Evolutionary conservation across 2,113 vertebrate species (phyloP), one percentile per base, ranked within the genome.

Genomic region (Emberiza fucata): DNA sequence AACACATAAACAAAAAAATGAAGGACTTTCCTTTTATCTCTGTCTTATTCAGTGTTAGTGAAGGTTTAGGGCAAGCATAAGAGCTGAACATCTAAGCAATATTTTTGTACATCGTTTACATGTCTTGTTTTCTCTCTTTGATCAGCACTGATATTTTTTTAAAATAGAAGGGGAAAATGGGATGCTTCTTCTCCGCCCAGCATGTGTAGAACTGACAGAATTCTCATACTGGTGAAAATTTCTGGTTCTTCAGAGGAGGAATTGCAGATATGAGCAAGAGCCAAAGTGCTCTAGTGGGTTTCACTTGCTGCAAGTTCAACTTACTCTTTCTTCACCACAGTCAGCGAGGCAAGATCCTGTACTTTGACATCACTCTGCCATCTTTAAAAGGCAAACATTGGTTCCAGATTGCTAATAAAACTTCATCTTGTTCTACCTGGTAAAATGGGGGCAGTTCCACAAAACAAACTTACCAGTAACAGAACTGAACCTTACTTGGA

Each of bases 11-110:
- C 71, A 72, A 57, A 71, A 56, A 11, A 50, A 27, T 11, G 8
- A 68, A 87, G 11, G 81, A 75, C 35, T 35, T 53, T 31, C n/a
- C 86, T 93, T 82, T 94, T 47, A 88, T 33, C 25, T 90, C 69
- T 75, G 14, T n/a, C 33, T 53, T 90, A 86, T 86, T 56, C 25
- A 73, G 12, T 33, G 77, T 81, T 94, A 64, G 37, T 66, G 45
- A 80, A 44, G 7, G 12, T 85, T 97, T 95, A 77, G 33, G 33
- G 76, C 59, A 92, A 64, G 53, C 11, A n/a, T 72, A 92, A 90
- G 40, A 95, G 9, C 28, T 80, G 33, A 80, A 90, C 28, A 79
- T 59, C 12, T 48, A 68, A 77, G 44, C n/a, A 59, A 15, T 81
- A 71, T 25, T 66, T 83, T 59, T 33, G 82, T 81, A 57, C 23